Conservation (phyloP, 2,113 vertebrate species). For the Mobula hypostoma region DNA sequence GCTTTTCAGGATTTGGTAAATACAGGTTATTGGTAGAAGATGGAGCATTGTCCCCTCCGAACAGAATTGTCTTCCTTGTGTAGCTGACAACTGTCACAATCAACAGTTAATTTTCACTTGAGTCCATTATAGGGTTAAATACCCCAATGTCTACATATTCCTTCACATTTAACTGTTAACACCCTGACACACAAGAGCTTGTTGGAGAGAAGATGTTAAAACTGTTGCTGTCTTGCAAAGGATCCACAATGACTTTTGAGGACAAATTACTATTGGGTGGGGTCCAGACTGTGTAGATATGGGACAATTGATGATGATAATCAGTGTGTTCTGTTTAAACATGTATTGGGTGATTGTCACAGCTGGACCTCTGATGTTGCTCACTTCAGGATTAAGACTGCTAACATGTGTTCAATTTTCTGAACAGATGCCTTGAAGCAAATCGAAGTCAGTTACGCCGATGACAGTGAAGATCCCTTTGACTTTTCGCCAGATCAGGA, state of each 20-base stretch:
- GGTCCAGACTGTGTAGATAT: background rate
- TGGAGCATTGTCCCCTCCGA: background rate
- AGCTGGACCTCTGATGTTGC: background rate
- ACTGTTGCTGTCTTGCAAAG: background rate
- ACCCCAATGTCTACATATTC: background rate
- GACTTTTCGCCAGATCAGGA: slow-evolving; percentile 91
- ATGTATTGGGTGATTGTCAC: background rate
- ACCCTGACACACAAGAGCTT: background rate
- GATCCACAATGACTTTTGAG: background rate
- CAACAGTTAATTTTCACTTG: background rate
- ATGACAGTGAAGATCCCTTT: slow-evolving; percentile 70
- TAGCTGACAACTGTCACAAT: background rate
- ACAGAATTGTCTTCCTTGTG: background rate
- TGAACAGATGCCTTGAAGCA: slow-evolving; percentile 76
- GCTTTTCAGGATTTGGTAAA: background rate
- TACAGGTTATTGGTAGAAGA: background rate
- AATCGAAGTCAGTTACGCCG: slow-evolving; percentile 78
- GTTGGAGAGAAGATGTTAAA: background rate
- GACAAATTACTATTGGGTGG: background rate
- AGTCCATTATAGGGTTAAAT: background rate
- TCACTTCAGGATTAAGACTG: slow-evolving; percentile 29
- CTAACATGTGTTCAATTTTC: slow-evolving; percentile 41
- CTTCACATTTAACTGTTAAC: background rate
- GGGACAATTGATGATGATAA: background rate
- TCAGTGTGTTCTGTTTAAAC: background rate